Percentiles rank a stretch among this genome's conserved stretches.
phyloP scores from a whole-genome alignment of 2,888 invertebrate species.

The Apamea monoglypha region DNA sequence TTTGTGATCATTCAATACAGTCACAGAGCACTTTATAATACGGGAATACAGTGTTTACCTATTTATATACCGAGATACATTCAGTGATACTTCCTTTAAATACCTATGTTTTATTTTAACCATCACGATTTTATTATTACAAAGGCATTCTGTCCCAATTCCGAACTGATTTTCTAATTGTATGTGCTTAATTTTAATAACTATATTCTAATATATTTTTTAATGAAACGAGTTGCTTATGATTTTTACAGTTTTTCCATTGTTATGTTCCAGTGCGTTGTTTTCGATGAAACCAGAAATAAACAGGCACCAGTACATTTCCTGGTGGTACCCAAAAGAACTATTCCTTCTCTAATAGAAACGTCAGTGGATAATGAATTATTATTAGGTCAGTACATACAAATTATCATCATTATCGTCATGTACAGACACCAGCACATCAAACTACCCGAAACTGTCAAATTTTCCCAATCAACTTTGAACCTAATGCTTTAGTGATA shows the following conservation, averaged over 20 bases:
- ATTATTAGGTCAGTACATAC: slow-evolving; percentile 84
- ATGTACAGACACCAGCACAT: too few relatives aligned
- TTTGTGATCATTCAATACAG: neutral
- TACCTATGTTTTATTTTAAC: neutral
- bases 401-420: neutral
- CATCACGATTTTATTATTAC: neutral
- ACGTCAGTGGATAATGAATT: slow-evolving; percentile 93
- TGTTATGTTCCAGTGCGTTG: slow-evolving; percentile 93
- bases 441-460: too few relatives aligned
- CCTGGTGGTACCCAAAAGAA: slow-evolving; percentile 96
- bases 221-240: neutral
- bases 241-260: neutral
- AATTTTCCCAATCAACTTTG: too few relatives aligned
- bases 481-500: too few relatives aligned
- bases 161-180: neutral
- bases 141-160: neutral
- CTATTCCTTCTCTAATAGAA: slow-evolving; percentile 93
- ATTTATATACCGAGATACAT: neutral
- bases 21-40: too few relatives aligned
- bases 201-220: neutral
- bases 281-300: slow-evolving; percentile 94
- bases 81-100: neutral
- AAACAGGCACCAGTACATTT: slow-evolving; percentile 98
- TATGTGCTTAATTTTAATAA: neutral
- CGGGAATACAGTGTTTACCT: neutral